These are phyloP conservation scores for Alosa alosa DNA, from an alignment of 2,113 vertebrate species.

Conservation along the genomic window DNA sequence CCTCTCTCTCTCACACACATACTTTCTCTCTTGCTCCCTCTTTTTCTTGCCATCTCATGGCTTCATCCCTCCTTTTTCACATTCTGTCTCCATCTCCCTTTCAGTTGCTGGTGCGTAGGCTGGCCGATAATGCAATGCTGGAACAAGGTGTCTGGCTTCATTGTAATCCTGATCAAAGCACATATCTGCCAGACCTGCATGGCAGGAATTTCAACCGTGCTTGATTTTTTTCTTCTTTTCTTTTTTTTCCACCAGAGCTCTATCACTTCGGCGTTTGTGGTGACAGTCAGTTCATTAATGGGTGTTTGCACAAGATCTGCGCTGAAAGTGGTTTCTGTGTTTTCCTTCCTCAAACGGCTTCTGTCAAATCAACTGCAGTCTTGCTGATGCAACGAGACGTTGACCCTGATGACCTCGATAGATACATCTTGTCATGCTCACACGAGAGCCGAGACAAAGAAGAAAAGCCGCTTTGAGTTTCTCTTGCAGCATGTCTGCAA, in stretches of 20 bases:
- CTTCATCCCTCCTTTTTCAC: neutral
- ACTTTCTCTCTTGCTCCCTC: neutral
- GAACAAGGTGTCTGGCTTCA: neutral
- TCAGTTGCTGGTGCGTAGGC: neutral
- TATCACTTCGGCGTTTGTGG: neutral
- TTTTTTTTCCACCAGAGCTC: neutral
- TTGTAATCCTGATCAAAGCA: neutral
- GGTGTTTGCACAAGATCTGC: neutral
- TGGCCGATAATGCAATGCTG: neutral
- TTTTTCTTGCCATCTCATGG: neutral
- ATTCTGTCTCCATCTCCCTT: neutral
- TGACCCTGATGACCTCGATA: neutral
- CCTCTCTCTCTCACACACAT: neutral
- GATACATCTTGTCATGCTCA: neutral
- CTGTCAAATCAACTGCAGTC: neutral
- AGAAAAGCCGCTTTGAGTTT: neutral
- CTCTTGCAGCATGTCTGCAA: neutral
- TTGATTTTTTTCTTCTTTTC: neutral
- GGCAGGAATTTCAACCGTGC: neutral
- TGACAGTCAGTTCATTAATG: neutral
- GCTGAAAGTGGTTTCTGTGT: neutral
- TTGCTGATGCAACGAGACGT: neutral
- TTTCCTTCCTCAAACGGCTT: neutral
- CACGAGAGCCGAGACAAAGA: neutral
- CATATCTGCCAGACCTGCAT: neutral